phyloP scores from a whole-genome alignment of 2,888 invertebrate genomes.

The Abscondita cerata region DNA sequence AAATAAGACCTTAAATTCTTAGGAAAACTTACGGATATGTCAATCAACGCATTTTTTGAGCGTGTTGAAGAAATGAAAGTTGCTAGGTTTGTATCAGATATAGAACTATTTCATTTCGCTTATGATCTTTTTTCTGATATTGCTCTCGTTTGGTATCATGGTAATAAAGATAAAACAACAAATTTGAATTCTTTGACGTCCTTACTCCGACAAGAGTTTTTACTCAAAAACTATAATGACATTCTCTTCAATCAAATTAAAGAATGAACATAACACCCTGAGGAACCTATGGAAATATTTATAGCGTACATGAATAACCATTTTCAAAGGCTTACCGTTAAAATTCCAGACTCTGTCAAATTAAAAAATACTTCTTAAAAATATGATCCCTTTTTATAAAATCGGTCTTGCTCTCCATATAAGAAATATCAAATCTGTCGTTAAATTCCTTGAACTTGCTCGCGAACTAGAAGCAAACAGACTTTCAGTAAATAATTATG shows the following conservation, averaged over 20 bases:
- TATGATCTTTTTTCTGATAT: not conserved
- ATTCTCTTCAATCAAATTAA: not conserved
- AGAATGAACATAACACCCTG: not conserved
- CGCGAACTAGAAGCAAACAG: not conserved
- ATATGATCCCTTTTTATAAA: constrained; percentile 1
- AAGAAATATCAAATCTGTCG: not conserved
- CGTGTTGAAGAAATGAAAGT: not conserved
- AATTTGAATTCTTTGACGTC: not conserved
- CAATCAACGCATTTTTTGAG: not conserved
- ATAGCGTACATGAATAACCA: not conserved
- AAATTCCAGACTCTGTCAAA: not conserved
- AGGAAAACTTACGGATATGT: not conserved
- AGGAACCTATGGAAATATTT: not conserved
- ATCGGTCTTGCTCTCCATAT: not conserved
- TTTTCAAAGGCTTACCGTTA: not conserved
- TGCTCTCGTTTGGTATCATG: not conserved
- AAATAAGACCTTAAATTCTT: not conserved
- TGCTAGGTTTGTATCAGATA: not conserved
- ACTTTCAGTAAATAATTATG: not conserved
- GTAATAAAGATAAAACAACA: not conserved
- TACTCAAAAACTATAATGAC: not conserved
- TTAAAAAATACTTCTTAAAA: not conserved
- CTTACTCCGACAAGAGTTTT: not conserved
- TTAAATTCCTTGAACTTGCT: not conserved
- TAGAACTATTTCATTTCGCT: not conserved